These are phyloP conservation scores for Ovibos moschatus DNA, from an alignment of 2,113 vertebrate species.

Conservation along the genomic window DNA sequence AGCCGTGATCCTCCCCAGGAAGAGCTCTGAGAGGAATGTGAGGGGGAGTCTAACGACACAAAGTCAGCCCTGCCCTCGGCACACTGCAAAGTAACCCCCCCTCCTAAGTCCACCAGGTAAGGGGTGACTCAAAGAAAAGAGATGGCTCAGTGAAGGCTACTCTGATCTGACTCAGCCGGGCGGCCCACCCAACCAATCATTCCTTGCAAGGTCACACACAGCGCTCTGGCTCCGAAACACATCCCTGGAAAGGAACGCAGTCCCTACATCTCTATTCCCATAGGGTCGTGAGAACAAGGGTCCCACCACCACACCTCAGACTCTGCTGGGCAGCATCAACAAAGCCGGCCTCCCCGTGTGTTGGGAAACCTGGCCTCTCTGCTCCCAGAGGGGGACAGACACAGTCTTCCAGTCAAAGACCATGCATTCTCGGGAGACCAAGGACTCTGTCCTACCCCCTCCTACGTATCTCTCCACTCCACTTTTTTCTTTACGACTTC, in stretches of 20 bases:
- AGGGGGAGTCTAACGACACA: background rate
- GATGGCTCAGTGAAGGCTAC: background rate
- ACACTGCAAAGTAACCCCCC: background rate
- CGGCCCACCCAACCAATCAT: background rate
- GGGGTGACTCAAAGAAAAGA: background rate
- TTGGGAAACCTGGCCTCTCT: background rate
- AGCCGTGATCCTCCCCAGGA: background rate
- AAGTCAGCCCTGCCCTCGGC: background rate
- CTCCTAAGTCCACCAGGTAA: background rate
- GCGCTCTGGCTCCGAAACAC: background rate
- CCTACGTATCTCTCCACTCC: background rate
- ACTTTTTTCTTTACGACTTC: background rate
- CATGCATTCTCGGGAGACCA: background rate
- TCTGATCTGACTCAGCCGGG: background rate
- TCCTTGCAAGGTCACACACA: background rate
- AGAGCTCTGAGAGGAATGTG: background rate
- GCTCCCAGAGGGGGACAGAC: background rate
- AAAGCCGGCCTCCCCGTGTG: background rate
- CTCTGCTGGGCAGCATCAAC: background rate
- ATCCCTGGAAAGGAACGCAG: background rate
- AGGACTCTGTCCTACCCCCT: background rate
- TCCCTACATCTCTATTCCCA: background rate
- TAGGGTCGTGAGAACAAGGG: background rate
- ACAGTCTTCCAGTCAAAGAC: background rate
- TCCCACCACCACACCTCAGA: background rate